phyloP scores from a whole-genome alignment of 2,888 invertebrate species.

The Drosophila melanosoma region DNA sequence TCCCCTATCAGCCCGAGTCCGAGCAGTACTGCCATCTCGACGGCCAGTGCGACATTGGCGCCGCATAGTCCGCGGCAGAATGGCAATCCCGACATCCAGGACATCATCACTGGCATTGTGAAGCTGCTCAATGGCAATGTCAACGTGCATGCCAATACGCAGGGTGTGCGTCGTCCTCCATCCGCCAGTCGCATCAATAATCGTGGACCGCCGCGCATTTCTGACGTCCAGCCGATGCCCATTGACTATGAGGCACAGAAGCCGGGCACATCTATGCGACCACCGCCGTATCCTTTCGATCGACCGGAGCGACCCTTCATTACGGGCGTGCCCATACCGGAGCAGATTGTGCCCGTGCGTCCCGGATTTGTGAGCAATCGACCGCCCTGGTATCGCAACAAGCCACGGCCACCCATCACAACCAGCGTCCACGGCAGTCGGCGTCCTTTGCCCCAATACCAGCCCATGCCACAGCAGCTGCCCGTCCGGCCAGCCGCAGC shows the following conservation, averaged over 20 bases:
- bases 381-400: conserved; percentile 89
- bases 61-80: conserved; percentile 85
- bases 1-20: conserved; percentile 83
- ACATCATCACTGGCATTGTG: conserved; percentile 95
- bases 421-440: conserved; percentile 84
- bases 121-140: conserved; percentile 95
- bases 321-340: conserved; percentile 90
- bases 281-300: conserved; percentile 90
- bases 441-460: conserved; percentile 88
- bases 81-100: conserved; percentile 92
- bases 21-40: conserved; percentile 82
- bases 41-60: conserved; percentile 77
- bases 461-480: conserved; percentile 86
- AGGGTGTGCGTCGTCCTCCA: conserved; percentile 89
- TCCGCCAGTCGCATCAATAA: conserved; percentile 93
- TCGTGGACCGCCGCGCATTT: conserved; percentile 94
- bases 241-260: conserved; percentile 85
- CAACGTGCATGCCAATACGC: conserved; percentile 92
- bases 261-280: conserved; percentile 82
- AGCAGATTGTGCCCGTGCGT: conserved; percentile 90
- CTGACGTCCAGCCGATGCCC: conserved; percentile 90
- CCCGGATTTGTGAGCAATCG: conserved; percentile 87
- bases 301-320: conserved; percentile 87
- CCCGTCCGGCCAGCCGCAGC: conserved; percentile 53
- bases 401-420: conserved; percentile 86